A percentile compares a stretch with the other conserved stretches of the same genome.
Conservation (phyloP, 1,140 invertebrate species). For the Ganaspis sp. region DNA sequence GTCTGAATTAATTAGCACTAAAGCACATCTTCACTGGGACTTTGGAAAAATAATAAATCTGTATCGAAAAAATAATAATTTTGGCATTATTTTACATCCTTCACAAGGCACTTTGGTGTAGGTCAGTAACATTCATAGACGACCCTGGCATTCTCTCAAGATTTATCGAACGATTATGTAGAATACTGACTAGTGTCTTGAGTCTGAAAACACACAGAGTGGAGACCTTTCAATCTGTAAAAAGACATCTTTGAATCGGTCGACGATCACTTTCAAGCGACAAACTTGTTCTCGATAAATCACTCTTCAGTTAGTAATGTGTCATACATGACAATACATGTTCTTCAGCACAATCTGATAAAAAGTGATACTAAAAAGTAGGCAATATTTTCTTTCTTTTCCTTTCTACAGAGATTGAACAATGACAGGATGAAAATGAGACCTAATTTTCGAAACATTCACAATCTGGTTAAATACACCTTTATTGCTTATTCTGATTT, state of each 20-base stretch:
- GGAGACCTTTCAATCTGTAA: slow-evolving; percentile 12
- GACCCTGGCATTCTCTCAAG: slow-evolving; percentile 33
- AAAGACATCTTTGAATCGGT: slow-evolving; percentile 4
- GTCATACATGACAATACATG: slow-evolving; percentile 24
- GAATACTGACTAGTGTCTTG: neutral
- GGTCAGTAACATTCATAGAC: slow-evolving; percentile 38
- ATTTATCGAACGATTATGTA: slow-evolving; percentile 30
- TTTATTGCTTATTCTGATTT: too few relatives aligned
- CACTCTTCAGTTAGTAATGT: slow-evolving; percentile 16
- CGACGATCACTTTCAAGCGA: slow-evolving; percentile 16
- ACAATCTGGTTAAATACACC: too few relatives aligned
- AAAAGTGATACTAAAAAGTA: neutral
- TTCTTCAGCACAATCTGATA: neutral
- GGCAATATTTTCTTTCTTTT: too few relatives aligned
- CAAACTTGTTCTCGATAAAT: neutral
- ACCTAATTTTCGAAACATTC: too few relatives aligned
- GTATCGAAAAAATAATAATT: neutral
- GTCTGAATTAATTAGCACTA: neutral
- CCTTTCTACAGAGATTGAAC: too few relatives aligned
- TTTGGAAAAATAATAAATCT: neutral
- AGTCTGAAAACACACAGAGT: neutral
- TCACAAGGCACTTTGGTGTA: slow-evolving; percentile 28
- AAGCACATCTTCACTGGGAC: neutral
- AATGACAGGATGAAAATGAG: too few relatives aligned
- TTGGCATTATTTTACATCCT: neutral